Conservation (phyloP, 2,113 vertebrate genomes). For the Opisthocomus hoazin region DNA sequence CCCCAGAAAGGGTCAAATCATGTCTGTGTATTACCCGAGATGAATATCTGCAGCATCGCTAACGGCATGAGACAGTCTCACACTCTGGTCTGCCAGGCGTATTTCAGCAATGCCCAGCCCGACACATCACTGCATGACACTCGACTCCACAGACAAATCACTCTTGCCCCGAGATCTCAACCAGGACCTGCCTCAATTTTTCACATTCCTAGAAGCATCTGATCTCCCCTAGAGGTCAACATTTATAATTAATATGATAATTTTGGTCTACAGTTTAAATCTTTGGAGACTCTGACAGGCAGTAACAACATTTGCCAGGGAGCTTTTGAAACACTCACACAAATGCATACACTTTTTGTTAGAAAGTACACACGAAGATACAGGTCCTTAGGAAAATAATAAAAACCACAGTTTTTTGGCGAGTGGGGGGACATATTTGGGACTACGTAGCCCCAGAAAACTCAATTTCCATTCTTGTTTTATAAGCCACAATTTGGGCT, state of each 20-base stretch:
- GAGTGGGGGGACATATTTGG: accelerated
- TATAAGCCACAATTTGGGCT: background rate
- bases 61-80: background rate
- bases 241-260: background rate
- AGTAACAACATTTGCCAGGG: background rate
- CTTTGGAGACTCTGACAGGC: background rate
- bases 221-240: background rate
- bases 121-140: background rate
- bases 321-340: background rate
- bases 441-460: background rate
- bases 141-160: background rate
- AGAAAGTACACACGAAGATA: background rate
- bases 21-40: background rate
- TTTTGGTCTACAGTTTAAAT: background rate
- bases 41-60: background rate
- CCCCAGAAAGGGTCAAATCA: background rate
- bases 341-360: accelerated
- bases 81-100: background rate
- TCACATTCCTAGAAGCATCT: background rate
- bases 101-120: accelerated
- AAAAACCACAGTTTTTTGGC: accelerated
- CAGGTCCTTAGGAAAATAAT: background rate
- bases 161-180: background rate
- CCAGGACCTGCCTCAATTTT: background rate
- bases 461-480: background rate